These are phyloP conservation scores for Drosophila algonquin DNA, from an alignment of 2,888 invertebrate genomes.

Conservation along the genomic window DNA sequence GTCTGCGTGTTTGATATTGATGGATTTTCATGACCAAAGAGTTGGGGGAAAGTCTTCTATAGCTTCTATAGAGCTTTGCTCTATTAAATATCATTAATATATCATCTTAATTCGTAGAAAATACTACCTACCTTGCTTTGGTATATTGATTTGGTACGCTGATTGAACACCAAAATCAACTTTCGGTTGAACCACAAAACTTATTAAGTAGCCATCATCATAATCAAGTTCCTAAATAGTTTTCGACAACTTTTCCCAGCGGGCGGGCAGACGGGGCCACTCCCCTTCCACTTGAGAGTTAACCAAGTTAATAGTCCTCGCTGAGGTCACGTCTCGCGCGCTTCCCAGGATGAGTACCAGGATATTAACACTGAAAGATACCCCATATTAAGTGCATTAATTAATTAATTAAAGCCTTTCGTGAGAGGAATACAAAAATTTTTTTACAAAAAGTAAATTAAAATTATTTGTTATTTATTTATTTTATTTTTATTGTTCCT, in stretches of 20 bases:
- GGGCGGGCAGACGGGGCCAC: too few relatives aligned
- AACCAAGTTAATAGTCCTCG: neutral
- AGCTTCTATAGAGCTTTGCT: neutral
- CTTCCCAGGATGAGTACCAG: neutral
- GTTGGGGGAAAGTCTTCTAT: neutral
- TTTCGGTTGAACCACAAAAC: constrained; percentile 10
- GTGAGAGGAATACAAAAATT: neutral
- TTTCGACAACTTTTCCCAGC: constrained; percentile 14
- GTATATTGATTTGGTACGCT: too few relatives aligned
- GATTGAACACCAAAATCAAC: constrained; percentile 4
- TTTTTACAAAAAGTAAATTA: neutral
- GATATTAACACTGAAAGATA: neutral
- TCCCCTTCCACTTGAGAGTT: too few relatives aligned
- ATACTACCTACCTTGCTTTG: neutral
- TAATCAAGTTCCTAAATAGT: constrained; percentile 29
- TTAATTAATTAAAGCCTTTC: neutral
- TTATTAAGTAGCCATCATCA: constrained; percentile 7
- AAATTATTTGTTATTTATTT: neutral
- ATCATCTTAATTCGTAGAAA: neutral
- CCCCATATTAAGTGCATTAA: neutral
- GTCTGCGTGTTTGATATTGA: constrained; percentile 1
- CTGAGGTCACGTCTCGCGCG: neutral
- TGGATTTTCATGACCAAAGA: neutral
- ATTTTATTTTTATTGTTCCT: too few relatives aligned
- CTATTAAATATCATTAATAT: too few relatives aligned